Base-by-base conservation (phyloP, 2,797 vertebrate species). In the Acanthis flammea region DNA sequence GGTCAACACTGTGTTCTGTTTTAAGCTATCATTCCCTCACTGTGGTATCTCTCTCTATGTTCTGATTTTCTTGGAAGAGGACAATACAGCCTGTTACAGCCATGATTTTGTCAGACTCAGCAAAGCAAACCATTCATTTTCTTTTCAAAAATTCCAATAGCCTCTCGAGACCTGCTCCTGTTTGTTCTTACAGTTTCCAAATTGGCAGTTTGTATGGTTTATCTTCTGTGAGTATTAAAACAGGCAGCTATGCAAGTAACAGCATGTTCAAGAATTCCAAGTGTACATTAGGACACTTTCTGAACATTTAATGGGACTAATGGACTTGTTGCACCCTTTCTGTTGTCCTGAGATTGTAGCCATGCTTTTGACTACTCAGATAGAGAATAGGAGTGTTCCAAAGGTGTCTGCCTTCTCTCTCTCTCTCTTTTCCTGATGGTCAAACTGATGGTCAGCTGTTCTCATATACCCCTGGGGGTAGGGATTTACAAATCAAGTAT, bases 391-490 rank as follows among this genome's bases (percentile, higher is more conserved):
- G 16, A 47, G 13, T 28, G 12, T 54, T 91, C n/a, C 33, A 67
- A 35, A 60, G 27, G 35, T 27, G 31, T 17, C 13, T 63, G 31
- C 25, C 48, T 55, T 4, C 4, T 10, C 9, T 77, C 8, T 8
- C 4, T 63, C 33, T 83, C 35, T 51, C 15, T 73, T 45, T 70
- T 70, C 11, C 45, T 51, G 35, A 24, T 70, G 31, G 31, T 27
- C 57, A n/a, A 17, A 42, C 23, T 72, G 37, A 23, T 53, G 7
- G 14, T 31, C 31, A 23, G 14, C 73, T 44, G 7, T 53, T 47
- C 39, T 58, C 5, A 2, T 50, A 5, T 13, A 9, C 4, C 7
- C 58, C n/a, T 2, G 2, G 23, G 2, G 4, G 0, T 5, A 39
- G 30, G 12, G 35, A 63, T 79, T 79, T 71, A 58, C 5, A 79